These are phyloP conservation scores for Tenrec ecaudatus DNA, from an alignment of 2,113 vertebrate species.

Conservation along the genomic window DNA sequence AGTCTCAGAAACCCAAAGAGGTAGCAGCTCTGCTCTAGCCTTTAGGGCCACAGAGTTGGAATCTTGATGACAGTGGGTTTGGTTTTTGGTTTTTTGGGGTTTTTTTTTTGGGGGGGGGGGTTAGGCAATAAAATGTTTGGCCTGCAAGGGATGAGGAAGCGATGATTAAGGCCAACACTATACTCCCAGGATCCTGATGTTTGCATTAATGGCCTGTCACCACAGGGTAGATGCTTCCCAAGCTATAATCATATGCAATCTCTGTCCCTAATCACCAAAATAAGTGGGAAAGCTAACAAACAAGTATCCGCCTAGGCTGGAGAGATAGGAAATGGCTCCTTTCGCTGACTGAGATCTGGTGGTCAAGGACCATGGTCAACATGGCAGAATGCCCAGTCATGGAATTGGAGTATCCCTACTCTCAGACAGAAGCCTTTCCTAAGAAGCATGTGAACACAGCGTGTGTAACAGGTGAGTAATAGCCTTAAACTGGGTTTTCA, in stretches of 20 bases:
- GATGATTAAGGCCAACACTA: not conserved
- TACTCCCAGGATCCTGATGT: not conserved
- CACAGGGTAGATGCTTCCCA: not conserved
- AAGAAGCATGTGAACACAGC: not conserved
- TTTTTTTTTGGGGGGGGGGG: too few relatives aligned
- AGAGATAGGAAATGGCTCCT: not conserved
- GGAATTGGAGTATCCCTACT: not conserved
- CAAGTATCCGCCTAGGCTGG: too few relatives aligned
- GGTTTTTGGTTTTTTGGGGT: too few relatives aligned
- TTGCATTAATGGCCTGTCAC: not conserved
- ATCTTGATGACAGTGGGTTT: too few relatives aligned
- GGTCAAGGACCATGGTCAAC: not conserved
- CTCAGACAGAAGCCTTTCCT: not conserved
- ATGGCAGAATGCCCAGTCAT: not conserved
- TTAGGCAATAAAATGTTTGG: not conserved
- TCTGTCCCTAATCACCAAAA: not conserved
- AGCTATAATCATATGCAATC: not conserved
- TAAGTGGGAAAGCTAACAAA: not conserved
- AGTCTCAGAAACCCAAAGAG: too few relatives aligned
- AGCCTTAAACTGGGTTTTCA: slow-evolving; percentile 13
- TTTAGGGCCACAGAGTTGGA: too few relatives aligned
- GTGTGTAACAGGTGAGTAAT: not conserved
- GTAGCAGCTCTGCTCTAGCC: too few relatives aligned
- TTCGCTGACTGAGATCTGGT: not conserved
- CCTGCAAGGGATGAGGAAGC: not conserved